Percentiles rank a stretch among this genome's conserved stretches.
Conservation (phyloP, 1,140 invertebrate species). For the Chrysomallon squamiferum region DNA sequence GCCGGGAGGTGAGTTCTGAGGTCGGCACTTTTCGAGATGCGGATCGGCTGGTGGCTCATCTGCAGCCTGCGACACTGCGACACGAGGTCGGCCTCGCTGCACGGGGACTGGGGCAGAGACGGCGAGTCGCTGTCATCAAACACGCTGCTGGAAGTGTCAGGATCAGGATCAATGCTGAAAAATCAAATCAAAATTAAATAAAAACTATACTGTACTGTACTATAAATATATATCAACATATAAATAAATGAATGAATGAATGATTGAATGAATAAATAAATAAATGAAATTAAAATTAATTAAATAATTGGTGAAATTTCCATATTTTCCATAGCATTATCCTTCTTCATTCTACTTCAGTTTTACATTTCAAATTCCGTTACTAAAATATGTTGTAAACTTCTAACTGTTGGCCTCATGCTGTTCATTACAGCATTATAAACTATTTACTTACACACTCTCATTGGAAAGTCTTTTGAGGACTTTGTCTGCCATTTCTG, state of each 20-base stretch:
- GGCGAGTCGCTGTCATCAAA: constrained; percentile 38
- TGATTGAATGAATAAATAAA: too few species aligned
- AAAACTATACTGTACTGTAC: neutral
- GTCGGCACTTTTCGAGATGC: constrained; percentile 38
- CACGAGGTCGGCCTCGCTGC: constrained; percentile 35
- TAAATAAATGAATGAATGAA: too few species aligned
- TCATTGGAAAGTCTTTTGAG: constrained; percentile 66
- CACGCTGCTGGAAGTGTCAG: constrained; percentile 49
- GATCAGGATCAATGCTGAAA: constrained; percentile 53
- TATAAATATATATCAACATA: too few species aligned
- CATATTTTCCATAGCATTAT: too few species aligned
- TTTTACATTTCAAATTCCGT: too few species aligned
- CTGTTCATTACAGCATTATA: too few species aligned
- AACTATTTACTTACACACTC: constrained; percentile 54
- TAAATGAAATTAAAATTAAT: too few species aligned
- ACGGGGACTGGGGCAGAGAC: constrained; percentile 39
- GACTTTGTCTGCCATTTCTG: constrained; percentile 77
- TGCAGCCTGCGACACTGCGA: constrained; percentile 9
- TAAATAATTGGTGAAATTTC: too few species aligned
- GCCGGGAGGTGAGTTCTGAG: constrained; percentile 4
- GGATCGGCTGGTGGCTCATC: constrained; percentile 20
- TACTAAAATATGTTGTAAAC: too few species aligned
- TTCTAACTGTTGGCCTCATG: too few species aligned
- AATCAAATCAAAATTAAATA: too few species aligned
- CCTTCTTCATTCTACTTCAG: too few species aligned